Conservation (phyloP, 2,797 vertebrate species). For the Zalophus californianus region DNA sequence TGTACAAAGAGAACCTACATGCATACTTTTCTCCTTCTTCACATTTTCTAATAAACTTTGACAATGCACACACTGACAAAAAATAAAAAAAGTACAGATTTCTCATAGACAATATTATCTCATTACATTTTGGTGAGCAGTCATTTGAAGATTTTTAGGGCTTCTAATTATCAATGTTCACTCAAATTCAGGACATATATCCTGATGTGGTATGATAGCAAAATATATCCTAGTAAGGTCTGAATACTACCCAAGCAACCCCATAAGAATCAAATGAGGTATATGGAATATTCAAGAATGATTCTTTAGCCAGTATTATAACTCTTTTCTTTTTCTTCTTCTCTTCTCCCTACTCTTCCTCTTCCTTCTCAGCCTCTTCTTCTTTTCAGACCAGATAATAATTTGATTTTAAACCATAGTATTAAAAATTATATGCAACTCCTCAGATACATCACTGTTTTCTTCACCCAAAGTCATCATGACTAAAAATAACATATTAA, state of each 20-base stretch:
- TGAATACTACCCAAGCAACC: not conserved
- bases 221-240: not conserved
- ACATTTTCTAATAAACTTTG: conserved; percentile 31
- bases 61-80: not conserved
- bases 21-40: not conserved
- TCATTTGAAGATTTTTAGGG: not conserved
- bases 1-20: not conserved
- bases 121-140: not conserved
- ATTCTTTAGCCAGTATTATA: not conserved
- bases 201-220: not conserved
- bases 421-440: not conserved
- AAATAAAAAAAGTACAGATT: conserved; percentile 28
- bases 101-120: not conserved
- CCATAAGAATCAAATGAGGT: not conserved
- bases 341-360: not conserved
- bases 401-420: not conserved
- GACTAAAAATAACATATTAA: conserved; percentile 71
- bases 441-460: not conserved
- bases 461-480: conserved; percentile 69
- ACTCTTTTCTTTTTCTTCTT: not conserved
- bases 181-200: not conserved
- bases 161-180: conserved; percentile 3
- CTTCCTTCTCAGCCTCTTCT: not conserved
- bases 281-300: not conserved
- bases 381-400: not conserved